Evolutionary conservation across 1,140 invertebrate species (phyloP), one percentile per base, ranked within the genome.

Genomic region (Sipha flava): DNA sequence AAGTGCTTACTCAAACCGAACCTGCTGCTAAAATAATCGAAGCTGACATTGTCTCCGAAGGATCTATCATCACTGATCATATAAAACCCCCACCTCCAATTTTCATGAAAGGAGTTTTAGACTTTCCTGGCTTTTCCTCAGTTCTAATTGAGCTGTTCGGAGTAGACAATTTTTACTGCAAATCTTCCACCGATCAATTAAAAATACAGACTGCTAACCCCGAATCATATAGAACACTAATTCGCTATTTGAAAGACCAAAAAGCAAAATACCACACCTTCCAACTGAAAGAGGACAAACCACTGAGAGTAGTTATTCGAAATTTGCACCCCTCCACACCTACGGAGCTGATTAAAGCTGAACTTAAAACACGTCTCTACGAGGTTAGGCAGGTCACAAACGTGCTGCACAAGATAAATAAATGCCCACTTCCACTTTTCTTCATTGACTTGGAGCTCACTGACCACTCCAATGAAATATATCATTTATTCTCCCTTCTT

Each of bases 391-490:
- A 70, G 49, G 68, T 81, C 9, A 40, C 40, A 9, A 81, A 72
- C 23, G 72, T 84, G 1, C 70, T 80, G 0, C 37, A 80, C 16
- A 47, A 68, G 16, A 80, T 81, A 23, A 83, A 81, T 47, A 85
- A 85, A 73, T 43, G 82, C 49, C 84, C 83, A 31, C 82, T 85
- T 12, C 80, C 83, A 0, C 68, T 85, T 45, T 85, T 85, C 59
- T 85, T 83, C 62, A 79, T 85, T 12, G 83, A 85, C 72, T 34
- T 85, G 26, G 82, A 84, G 80, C 84, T 83, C n/a, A 70, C 73
- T 6, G 81, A 82, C 9, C 84, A 85, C 9, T 86, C 85, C 62
- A 82, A 83, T 80, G 81, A 85, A 12, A 84, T 85, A 1, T 86
- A 84, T 64, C 81, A 82, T 12, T 66, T 85, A 0, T 21, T 81